Conservation (phyloP, 2,888 invertebrate species). For the Eupithecia pulchellata region DNA sequence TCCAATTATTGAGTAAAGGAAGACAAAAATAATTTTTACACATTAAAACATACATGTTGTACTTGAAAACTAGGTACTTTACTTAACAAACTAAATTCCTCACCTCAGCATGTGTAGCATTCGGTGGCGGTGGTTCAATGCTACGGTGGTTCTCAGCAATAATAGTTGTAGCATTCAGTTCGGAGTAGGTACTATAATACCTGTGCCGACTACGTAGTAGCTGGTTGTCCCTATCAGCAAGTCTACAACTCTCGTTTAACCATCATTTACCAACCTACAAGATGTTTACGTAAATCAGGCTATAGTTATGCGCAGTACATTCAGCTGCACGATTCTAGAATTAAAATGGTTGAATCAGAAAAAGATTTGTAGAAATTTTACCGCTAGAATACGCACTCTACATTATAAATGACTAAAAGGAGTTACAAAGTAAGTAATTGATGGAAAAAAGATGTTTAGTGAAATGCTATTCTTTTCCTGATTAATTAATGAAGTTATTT, state of each 20-base stretch:
- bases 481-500: slow-evolving; percentile 13
- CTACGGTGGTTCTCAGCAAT: no score
- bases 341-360: slow-evolving; percentile 31
- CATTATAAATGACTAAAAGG: slow-evolving; percentile 26
- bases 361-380: slow-evolving; percentile 21
- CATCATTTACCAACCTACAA: not conserved
- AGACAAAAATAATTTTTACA: no score
- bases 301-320: slow-evolving; percentile 32
- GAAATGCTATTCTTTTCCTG: slow-evolving; percentile 19
- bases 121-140: no score
- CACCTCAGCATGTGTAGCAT: no score
- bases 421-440: slow-evolving; percentile 13
- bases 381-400: slow-evolving; percentile 25
- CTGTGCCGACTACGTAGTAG: not conserved
- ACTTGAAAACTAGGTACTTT: no score
- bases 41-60: no score
- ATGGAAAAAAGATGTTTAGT: slow-evolving; percentile 18
- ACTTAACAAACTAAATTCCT: no score
- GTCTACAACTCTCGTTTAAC: not conserved
- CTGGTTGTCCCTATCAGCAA: not conserved
- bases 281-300: slow-evolving; percentile 22
- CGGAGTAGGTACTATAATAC: not conserved
- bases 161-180: no score
- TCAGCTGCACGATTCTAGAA: slow-evolving; percentile 29
- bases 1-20: not conserved